Percentiles rank a stretch among this genome's conserved stretches.
These are phyloP conservation scores for Nasonovia ribisnigri DNA, from an alignment of 2,888 invertebrate genomes.

Conservation along the genomic window DNA sequence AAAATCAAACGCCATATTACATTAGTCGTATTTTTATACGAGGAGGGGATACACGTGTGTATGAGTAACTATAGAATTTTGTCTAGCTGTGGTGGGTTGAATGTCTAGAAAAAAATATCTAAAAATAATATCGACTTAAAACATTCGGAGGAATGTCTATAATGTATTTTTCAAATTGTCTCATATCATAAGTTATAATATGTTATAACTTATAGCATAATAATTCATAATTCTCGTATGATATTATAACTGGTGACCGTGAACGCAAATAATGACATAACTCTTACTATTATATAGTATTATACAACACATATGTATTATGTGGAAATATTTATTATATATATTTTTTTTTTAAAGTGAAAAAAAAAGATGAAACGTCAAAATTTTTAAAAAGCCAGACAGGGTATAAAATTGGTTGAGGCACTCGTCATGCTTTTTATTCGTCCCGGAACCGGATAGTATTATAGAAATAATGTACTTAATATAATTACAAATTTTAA, in stretches of 20 bases:
- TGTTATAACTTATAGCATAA: not conserved
- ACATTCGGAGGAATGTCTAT: not conserved
- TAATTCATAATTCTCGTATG: not conserved
- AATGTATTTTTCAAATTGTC: not conserved
- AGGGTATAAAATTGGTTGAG: not conserved
- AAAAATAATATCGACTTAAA: not conserved
- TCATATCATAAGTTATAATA: not conserved
- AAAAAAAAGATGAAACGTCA: not conserved
- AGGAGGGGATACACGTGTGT: not conserved
- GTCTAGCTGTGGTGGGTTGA: slow-evolving; percentile 14
- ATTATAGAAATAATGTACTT: not conserved
- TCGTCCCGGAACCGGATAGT: not conserved
- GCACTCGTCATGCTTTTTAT: not conserved
- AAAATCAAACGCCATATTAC: not conserved
- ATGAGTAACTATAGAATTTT: not conserved
- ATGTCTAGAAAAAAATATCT: slow-evolving; percentile 17
- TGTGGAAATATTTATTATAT: not conserved
- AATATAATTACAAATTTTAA: not conserved
- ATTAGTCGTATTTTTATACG: not conserved
- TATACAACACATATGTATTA: not conserved
- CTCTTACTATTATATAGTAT: not conserved
- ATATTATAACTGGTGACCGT: not conserved
- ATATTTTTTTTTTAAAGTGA: not conserved
- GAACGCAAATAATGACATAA: not conserved
- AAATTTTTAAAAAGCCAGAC: not conserved